Base-by-base conservation (phyloP, 37 sponge, comb jelly and placozoan genomes). In the Halichondria panicea region DNA sequence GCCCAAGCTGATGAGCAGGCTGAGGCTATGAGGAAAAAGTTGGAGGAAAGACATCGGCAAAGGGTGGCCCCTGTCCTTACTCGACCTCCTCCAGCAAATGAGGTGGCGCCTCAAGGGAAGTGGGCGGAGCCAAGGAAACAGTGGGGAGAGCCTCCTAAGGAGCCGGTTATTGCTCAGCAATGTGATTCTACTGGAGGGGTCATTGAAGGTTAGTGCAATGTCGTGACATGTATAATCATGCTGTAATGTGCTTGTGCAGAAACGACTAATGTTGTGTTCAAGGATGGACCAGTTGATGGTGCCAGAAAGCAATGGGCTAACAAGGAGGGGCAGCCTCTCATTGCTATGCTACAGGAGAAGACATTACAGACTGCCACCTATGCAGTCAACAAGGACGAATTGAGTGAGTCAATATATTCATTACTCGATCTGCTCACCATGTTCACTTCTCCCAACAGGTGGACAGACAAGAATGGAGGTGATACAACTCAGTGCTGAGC, bases 1-100 rank as follows among this genome's bases (percentile, higher is more conserved):
- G 84, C 85, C 36, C 94, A 94, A 58, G 91, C 94, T 15, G 94
- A 94, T 43, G 52, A 71, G 60, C 75, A 87, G 73, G 91, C 94
- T 50, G 91, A 77, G 40, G 34, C 34, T 6, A 57, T 94, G 83
- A 78, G 76, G 64, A 78, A 86, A 35, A 72, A 81, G 67, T 58
- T 93, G 22, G 89, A 70, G 58, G 66, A 77, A 59, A 83, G 69
- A 53, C 39, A 67, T n/a, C 53, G 44, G 5, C 74, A 89, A 58
- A 55, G 70, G 56, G 62, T 4, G 71, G 59, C 41, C 13, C 22
- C 55, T 12, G n/a, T 3, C 15, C 38, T 48, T 3, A 13, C 38
- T 54, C 19, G 38, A 50, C 60, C 77, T 46, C 68, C 70, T 32
- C 28, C 4, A 21, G 41, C 40, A 19, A 38, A 43, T 37, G 31